Conservation (phyloP, 1,140 invertebrate species). For the Drosophila persimilis region DNA sequence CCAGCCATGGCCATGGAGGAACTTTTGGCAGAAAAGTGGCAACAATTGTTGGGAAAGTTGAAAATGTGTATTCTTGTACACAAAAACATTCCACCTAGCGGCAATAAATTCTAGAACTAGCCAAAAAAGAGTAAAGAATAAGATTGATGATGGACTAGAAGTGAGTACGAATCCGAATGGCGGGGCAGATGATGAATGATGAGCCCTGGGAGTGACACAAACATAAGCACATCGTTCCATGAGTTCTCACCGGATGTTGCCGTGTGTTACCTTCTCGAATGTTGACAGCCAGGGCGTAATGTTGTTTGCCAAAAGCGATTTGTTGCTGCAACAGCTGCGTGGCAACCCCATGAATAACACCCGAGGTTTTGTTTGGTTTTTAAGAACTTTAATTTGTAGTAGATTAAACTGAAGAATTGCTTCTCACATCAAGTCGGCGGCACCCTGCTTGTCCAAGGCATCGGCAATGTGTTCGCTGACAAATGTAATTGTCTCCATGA, state of each 20-base stretch:
- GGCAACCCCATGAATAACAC: too few relatives aligned
- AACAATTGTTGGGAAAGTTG: constrained; percentile 37
- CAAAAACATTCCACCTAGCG: constrained; percentile 24
- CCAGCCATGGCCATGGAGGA: constrained; percentile 5
- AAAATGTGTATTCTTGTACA: constrained; percentile 14
- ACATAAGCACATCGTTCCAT: constrained; percentile 40
- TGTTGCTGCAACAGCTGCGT: constrained; percentile 6
- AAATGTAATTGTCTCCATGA: background rate
- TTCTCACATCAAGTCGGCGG: too few relatives aligned
- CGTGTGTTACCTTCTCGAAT: constrained; percentile 38
- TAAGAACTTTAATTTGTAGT: too few relatives aligned
- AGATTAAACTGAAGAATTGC: too few relatives aligned
- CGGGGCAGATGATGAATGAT: constrained; percentile 71
- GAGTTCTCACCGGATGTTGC: background rate
- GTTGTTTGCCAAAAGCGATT: constrained; percentile 61
- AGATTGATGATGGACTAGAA: constrained; percentile 68
- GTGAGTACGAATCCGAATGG: constrained; percentile 61
- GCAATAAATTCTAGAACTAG: constrained; percentile 58
- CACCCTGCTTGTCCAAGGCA: too few relatives aligned
- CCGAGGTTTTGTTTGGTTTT: too few relatives aligned
- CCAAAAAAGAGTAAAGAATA: constrained; percentile 23
- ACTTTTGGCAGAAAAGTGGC: constrained; percentile 42
- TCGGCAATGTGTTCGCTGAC: too few relatives aligned
- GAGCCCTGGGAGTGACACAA: constrained; percentile 43
- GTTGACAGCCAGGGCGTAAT: constrained; percentile 59